Conservation (phyloP, 1,140 invertebrate species). For the Atopsyche davidsoni region DNA sequence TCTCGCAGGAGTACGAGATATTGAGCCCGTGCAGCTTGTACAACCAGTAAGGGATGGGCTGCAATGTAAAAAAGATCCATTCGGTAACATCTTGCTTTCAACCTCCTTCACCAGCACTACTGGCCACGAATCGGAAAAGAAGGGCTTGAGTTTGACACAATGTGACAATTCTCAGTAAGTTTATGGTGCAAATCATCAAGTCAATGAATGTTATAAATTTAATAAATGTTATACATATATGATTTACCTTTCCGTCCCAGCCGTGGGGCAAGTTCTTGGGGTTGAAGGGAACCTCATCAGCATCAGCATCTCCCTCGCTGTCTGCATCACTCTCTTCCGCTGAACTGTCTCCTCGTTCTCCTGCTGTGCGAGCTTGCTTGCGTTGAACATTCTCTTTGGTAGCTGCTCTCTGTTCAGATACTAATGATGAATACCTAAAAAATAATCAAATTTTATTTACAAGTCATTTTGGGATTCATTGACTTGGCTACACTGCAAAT, state of each 20-base stretch:
- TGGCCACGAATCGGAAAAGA: neutral
- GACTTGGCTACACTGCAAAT: too few species aligned
- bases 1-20: conserved; percentile 98
- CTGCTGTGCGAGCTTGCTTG: conserved; percentile 94
- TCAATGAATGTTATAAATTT: too few species aligned
- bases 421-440: conserved; percentile 67
- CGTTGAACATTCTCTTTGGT: conserved; percentile 98
- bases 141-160: too few species aligned
- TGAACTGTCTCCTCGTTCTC: conserved; percentile 88
- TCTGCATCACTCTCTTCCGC: conserved; percentile 83
- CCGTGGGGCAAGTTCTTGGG: conserved; percentile 98
- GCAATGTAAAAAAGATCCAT: conserved; percentile 32
- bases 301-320: conserved; percentile 79
- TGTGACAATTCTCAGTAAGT: too few species aligned
- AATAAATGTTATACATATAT: too few species aligned
- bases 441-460: too few species aligned
- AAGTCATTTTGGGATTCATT: too few species aligned
- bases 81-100: too few species aligned
- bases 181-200: conserved; percentile 38
- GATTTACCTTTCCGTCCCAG: conserved; percentile 92
- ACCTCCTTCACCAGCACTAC: too few species aligned
- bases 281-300: conserved; percentile 94
- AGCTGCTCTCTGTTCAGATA: conserved; percentile 76
- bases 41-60: conserved; percentile 98
- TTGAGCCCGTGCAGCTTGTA: conserved; percentile 99